Evolutionary conservation across 2,888 invertebrate genomes (phyloP).

Genomic region (Macaria notata): DNA sequence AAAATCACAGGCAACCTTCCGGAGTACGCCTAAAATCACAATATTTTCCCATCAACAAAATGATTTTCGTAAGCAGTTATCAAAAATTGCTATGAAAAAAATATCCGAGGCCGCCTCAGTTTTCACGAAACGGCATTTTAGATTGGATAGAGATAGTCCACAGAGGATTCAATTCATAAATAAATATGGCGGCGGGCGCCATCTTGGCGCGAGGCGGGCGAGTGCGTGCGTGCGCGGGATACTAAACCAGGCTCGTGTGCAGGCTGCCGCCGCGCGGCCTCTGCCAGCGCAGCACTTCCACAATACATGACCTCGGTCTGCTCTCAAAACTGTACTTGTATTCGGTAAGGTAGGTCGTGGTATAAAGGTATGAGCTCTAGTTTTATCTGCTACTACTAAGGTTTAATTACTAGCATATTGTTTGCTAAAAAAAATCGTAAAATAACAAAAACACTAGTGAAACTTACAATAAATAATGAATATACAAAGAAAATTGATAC

Average conservation of each 20-base stretch:
- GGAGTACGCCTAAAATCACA: conserved; percentile 4
- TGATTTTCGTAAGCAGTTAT: conserved; percentile 7
- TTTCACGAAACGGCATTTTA: conserved; percentile 36
- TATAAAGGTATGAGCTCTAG: no score
- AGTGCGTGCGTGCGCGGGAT: conserved; percentile 56
- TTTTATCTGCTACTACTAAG: no score
- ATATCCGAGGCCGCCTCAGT: conserved; percentile 2
- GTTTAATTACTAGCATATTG: no score
- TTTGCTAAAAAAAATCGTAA: no score
- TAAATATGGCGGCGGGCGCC: conserved; percentile 56
- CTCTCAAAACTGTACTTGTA: conserved; percentile 2
- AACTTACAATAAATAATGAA: no score
- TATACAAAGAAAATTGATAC: no score
- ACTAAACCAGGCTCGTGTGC: conserved; percentile 38
- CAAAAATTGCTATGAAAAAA: conserved; percentile 5
- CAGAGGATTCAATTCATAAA: conserved; percentile 57
- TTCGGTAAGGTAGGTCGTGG: conserved; percentile 22
- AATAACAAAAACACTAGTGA: no score
- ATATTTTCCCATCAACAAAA: conserved; percentile 6
- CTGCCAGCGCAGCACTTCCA: conserved; percentile 14
- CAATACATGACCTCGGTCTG: conserved; percentile 13
- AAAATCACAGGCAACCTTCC: conserved; percentile 5
- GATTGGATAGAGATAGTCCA: conserved; percentile 49
- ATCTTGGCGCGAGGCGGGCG: conserved; percentile 42
- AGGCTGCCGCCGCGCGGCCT: conserved; percentile 9